Base-by-base conservation (phyloP, 2,888 invertebrate genomes). In the Mesochorus sp. region DNA sequence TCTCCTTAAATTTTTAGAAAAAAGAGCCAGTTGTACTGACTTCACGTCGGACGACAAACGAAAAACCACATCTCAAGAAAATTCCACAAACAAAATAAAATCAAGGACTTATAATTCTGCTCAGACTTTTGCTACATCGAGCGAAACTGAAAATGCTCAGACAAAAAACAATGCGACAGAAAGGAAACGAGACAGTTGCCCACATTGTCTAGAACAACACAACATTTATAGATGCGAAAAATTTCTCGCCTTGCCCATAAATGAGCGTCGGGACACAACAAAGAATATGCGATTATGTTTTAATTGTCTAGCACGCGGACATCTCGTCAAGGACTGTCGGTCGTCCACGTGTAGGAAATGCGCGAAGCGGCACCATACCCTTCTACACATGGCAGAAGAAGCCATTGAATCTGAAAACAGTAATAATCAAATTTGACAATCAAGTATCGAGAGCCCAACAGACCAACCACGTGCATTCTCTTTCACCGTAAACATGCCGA, bases 401-500 rank as follows among this genome's bases (percentile, higher is more conserved):
- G n/a, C n/a, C n/a, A n/a, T n/a, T n/a, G n/a, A n/a, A n/a, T n/a
- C n/a, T n/a, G n/a, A n/a, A n/a, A n/a, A n/a, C n/a, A n/a, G n/a
- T n/a, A n/a, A n/a, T n/a, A n/a, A n/a, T n/a, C n/a, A n/a, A n/a
- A n/a, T n/a, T n/a, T n/a, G n/a, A n/a, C n/a, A n/a, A n/a, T n/a
- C n/a, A n/a, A n/a, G n/a, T n/a, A n/a, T n/a, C n/a, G n/a, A n/a
- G n/a, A n/a, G n/a, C n/a, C n/a, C n/a, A n/a, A n/a, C n/a, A n/a
- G n/a, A n/a, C n/a, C n/a, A n/a, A n/a, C n/a, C n/a, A n/a, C n/a
- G n/a, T n/a, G n/a, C n/a, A n/a, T n/a, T n/a, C n/a, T n/a, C n/a
- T n/a, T n/a, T 10, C 80, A 49, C 39, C 78, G 66, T 53, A n/a
- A 79, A 17, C 79, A 37, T n/a, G 8, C 39, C 39, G 39, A 10